Evolutionary conservation across 2,888 invertebrate genomes (phyloP), one percentile per base, ranked within the genome.

Genomic region (Nesidiocoris tenuis): DNA sequence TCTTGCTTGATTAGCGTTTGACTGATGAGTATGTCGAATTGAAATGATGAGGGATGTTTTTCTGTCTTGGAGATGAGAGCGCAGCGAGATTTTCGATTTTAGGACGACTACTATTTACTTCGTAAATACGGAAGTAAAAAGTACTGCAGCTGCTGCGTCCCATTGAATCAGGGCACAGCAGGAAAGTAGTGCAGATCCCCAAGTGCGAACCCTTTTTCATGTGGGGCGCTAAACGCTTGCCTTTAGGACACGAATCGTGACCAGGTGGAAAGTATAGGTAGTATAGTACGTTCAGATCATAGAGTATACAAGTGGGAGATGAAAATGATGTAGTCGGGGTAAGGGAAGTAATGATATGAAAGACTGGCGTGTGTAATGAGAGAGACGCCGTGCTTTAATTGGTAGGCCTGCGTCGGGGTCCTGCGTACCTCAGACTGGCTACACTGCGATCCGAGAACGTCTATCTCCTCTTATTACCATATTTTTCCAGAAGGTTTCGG

Each of bases 351-450:
- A 72, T 72, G 72, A 72, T 72, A 72, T 25, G 63, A 72, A 64
- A 61, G 72, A 72, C 61, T 72, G 72, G 39, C 63, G 72, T 72
- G 63, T 72, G 64, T 72, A 72, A 72, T 72, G 72, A 72, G 72
- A 72, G 72, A 72, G 72, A 63, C 72, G 19, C 71, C 3, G 39
- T 39, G 64, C 23, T 72, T 72, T 72, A 72, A 72, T 72, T 72
- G 72, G 72, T n/a, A 54, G 21, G 64, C 57, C 68, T 23, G 23
- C 55, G 57, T 39, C 70, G 57, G 56, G 70, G 70, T 70, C 39
- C 39, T 39, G 3, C 39, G 39, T 39, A 7, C 39, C 12, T 39
- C 39, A 12, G 39, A 39, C 39, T 39, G 39, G 39, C 39, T 39
- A 3, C 5, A 39, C 5, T 39, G 3, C 39, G 12, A 12, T 39